Percentiles rank a stretch among this genome's conserved stretches.
phyloP scores from a whole-genome alignment of 2,113 vertebrate species.

The Pontoporia blainvillei region DNA sequence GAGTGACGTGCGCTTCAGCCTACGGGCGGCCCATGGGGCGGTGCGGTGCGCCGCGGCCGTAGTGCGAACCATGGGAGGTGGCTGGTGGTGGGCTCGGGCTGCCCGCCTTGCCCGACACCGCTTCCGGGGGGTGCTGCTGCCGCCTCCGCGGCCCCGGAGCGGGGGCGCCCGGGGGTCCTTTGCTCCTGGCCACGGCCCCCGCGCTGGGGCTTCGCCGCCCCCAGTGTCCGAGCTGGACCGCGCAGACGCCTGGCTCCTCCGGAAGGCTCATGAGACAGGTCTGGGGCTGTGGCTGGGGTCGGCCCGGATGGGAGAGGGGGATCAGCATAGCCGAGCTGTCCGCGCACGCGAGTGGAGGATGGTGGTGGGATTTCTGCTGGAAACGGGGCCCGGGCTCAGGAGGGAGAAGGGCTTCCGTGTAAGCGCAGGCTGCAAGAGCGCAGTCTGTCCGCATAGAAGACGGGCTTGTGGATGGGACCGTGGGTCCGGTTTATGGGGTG shows the following conservation, averaged over 20 bases:
- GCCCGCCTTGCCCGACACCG: constrained; percentile 64
- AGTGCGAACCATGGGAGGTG: constrained; percentile 64
- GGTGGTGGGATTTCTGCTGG: not conserved
- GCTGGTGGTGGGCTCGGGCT: constrained; percentile 76
- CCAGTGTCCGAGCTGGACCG: constrained; percentile 73
- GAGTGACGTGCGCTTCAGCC: constrained; percentile 27
- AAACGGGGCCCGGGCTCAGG: not conserved
- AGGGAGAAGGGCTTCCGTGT: not conserved
- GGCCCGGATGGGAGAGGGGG: fast-evolving
- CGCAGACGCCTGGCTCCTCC: constrained; percentile 78
- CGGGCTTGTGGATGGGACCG: not conserved
- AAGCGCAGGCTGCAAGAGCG: not conserved
- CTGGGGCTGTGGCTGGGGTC: not conserved
- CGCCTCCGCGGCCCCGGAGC: constrained; percentile 58
- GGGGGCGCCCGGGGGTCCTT: constrained; percentile 58
- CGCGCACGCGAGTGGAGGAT: not conserved
- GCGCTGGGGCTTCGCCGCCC: constrained; percentile 48
- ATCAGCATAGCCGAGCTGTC: not conserved
- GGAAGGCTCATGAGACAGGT: constrained; percentile 79
- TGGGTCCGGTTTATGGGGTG: not conserved
- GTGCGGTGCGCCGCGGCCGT: not conserved
- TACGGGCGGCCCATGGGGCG: constrained; percentile 19
- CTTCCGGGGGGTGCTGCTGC: constrained; percentile 66
- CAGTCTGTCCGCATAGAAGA: not conserved
- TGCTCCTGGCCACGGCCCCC: constrained; percentile 59